Evolutionary conservation across 2,888 invertebrate species (phyloP).

Genomic region (Archips crataeganus): DNA sequence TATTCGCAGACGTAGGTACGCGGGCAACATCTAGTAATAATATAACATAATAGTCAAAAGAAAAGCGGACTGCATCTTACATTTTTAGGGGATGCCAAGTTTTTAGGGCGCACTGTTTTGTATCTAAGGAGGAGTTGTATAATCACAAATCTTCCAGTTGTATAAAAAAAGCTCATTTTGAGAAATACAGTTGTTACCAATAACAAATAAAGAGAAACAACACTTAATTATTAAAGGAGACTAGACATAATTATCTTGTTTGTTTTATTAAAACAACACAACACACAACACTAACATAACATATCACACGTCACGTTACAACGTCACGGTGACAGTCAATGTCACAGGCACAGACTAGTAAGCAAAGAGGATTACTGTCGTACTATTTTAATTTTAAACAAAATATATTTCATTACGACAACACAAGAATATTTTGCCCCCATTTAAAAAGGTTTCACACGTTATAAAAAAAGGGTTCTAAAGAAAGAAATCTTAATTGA

Average conservation of each 20-base stretch:
- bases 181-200: not conserved
- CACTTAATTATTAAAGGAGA: too few relatives aligned
- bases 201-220: not conserved
- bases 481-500: not conserved
- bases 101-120: constrained; percentile 16
- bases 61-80: constrained; percentile 11
- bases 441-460: too few relatives aligned
- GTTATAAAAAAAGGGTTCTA: too few relatives aligned
- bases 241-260: too few relatives aligned
- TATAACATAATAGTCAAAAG: not conserved
- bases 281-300: too few relatives aligned
- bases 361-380: not conserved
- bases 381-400: too few relatives aligned
- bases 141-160: constrained; percentile 22
- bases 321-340: not conserved
- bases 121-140: constrained; percentile 18
- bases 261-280: too few relatives aligned
- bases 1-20: too few relatives aligned
- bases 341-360: not conserved
- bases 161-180: constrained; percentile 26
- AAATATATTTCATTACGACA: too few relatives aligned
- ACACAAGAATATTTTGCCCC: too few relatives aligned
- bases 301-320: too few relatives aligned
- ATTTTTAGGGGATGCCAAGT: constrained; percentile 6
- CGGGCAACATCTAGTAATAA: too few relatives aligned